Percentiles rank a stretch among this genome's conserved stretches.
Evolutionary conservation across 2,888 invertebrate species (phyloP).

Genomic region (Papilio demoleus): DNA sequence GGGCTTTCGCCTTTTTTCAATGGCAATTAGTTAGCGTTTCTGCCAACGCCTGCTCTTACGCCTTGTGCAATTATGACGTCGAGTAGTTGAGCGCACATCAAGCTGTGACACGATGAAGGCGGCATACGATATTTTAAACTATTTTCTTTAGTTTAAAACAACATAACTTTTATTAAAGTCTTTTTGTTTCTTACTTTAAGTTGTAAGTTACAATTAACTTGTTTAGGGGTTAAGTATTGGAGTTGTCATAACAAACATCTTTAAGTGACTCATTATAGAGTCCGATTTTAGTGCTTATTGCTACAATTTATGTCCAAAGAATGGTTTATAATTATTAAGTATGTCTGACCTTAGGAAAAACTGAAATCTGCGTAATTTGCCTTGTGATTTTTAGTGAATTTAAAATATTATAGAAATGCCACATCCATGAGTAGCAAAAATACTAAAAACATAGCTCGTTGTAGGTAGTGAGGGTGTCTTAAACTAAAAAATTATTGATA

Average conservation of each 20-base stretch:
- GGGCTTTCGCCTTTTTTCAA: conserved; percentile 84
- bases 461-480: conserved; percentile 70
- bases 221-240: no score
- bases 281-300: no score
- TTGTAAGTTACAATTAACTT: neutral
- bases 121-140: neutral
- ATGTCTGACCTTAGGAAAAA: no score
- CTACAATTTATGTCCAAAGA: no score
- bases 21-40: conserved; percentile 84
- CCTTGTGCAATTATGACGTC: conserved; percentile 76
- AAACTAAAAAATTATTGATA: conserved; percentile 81
- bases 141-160: neutral
- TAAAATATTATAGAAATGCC: conserved; percentile 8
- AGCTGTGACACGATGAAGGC: conserved; percentile 45
- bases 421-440: conserved; percentile 3
- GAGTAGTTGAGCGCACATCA: conserved; percentile 58
- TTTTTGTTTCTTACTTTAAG: neutral
- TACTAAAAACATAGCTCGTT: conserved; percentile 48
- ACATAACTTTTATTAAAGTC: neutral
- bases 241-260: no score
- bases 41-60: conserved; percentile 70
- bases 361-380: neutral
- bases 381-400: no score
- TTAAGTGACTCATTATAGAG: no score
- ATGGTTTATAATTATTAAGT: no score